Percentiles rank a stretch among this genome's conserved stretches.
Conservation (phyloP, 2,113 vertebrate genomes). For the Myrmophylax atrothorax region DNA sequence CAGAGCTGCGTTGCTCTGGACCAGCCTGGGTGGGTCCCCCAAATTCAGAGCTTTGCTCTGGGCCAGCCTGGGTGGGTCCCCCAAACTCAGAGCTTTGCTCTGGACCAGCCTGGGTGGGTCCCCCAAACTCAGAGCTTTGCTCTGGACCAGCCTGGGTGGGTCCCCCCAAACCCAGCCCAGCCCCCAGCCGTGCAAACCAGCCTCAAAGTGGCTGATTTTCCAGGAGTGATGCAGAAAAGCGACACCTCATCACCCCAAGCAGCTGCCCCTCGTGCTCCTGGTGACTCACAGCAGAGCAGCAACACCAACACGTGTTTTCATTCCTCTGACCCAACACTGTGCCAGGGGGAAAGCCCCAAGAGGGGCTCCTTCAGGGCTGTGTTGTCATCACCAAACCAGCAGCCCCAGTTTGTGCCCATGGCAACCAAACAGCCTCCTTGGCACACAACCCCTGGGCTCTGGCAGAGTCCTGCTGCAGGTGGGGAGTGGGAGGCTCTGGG, state of each 20-base stretch:
- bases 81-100: no score
- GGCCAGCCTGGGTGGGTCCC: no score
- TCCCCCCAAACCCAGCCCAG: neutral
- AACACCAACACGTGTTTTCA: constrained; percentile 29
- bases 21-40: no score
- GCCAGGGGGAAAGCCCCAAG: neutral
- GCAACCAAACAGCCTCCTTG: neutral
- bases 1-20: no score
- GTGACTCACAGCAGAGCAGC: neutral
- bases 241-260: constrained; percentile 50
- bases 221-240: neutral
- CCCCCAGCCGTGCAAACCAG: neutral
- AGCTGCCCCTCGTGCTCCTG: neutral
- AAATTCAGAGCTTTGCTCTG: no score
- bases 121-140: neutral
- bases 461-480: neutral
- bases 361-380: neutral
- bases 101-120: no score
- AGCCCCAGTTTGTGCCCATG: neutral
- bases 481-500: neutral
- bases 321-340: neutral
- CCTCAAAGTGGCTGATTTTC: neutral
- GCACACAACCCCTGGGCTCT: neutral
- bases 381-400: neutral
- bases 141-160: neutral